Evolutionary conservation across 2,797 vertebrate genomes (phyloP).

Genomic region (Sarcophilus harrisii): DNA sequence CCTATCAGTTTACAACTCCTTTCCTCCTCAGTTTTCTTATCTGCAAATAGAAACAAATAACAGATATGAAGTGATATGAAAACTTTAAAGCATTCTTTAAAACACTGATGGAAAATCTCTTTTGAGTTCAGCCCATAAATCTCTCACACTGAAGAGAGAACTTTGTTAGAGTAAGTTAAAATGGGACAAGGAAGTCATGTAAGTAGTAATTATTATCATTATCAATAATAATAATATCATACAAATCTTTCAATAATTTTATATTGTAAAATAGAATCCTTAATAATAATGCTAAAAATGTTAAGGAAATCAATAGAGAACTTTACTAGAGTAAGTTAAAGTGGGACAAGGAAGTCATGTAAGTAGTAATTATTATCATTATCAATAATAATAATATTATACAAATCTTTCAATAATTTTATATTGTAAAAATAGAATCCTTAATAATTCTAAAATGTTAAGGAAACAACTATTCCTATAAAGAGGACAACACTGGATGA

Average conservation of each 20-base stretch:
- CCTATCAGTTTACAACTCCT: not conserved
- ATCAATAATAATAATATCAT: not conserved
- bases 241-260: not conserved
- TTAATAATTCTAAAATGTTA: not conserved
- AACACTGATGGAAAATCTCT: slow-evolving; percentile 2
- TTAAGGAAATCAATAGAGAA: not conserved
- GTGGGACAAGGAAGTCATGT: slow-evolving; percentile 39
- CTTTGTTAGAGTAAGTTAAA: slow-evolving; percentile 63
- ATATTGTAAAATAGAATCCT: not conserved
- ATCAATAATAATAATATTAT: not conserved
- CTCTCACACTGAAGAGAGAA: slow-evolving; percentile 13
- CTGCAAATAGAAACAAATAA: not conserved
- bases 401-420: not conserved
- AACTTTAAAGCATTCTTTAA: not conserved
- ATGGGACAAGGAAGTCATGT: slow-evolving; percentile 33
- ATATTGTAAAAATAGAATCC: not conserved
- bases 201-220: not conserved
- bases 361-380: not conserved
- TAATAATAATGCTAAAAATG: not conserved
- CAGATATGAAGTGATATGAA: not conserved
- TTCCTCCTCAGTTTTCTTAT: not conserved
- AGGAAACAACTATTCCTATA: not conserved
- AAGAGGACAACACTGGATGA: not conserved
- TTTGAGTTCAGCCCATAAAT: not conserved
- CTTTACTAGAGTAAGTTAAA: slow-evolving; percentile 63